A percentile compares a stretch with the other conserved stretches of the same genome.
These are phyloP conservation scores for Dastarcus helophoroides DNA, from an alignment of 2,888 invertebrate genomes.

Conservation along the genomic window DNA sequence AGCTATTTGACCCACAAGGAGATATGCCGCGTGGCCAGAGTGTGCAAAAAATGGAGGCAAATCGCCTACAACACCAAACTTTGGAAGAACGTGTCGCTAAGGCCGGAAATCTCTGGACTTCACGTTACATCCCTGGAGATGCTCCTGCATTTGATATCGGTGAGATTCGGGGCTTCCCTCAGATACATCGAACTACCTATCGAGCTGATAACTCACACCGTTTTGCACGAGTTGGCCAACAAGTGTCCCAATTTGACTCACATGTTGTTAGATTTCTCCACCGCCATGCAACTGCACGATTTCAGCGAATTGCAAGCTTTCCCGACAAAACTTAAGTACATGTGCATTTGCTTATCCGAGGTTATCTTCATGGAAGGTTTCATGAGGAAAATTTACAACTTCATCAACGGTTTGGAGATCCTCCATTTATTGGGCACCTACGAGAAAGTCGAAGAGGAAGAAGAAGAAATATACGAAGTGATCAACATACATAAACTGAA, in stretches of 20 bases:
- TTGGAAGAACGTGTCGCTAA: conserved; percentile 91
- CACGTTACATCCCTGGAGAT: conserved; percentile 84
- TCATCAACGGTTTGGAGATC: conserved; percentile 94
- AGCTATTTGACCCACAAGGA: conserved; percentile 88
- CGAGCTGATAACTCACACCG: conserved; percentile 92
- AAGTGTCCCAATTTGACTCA: conserved; percentile 93
- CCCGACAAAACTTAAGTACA: conserved; percentile 87
- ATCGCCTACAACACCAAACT: conserved; percentile 90
- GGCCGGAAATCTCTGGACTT: conserved; percentile 93
- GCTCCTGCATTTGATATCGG: conserved; percentile 75
- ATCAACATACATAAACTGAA: conserved; percentile 98
- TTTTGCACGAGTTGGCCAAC: conserved; percentile 90
- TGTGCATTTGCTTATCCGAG: conserved; percentile 84
- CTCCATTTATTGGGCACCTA: conserved; percentile 96
- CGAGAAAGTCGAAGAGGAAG: conserved; percentile 95
- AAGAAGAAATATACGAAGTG: conserved; percentile 98
- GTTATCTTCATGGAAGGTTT: conserved; percentile 99
- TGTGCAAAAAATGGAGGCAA: conserved; percentile 92
- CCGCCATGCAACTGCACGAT: conserved; percentile 98
- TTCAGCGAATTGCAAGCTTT: conserved; percentile 99
- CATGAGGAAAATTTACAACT: conserved; percentile 99
- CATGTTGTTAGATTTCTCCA: conserved; percentile 95
- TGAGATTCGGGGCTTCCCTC: conserved; percentile 72
- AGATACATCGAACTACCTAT: conserved; percentile 91
- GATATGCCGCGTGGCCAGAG: conserved; percentile 85